Evolutionary conservation across 1,140 invertebrate genomes (phyloP).

Genomic region (Nasonia vitripennis): DNA sequence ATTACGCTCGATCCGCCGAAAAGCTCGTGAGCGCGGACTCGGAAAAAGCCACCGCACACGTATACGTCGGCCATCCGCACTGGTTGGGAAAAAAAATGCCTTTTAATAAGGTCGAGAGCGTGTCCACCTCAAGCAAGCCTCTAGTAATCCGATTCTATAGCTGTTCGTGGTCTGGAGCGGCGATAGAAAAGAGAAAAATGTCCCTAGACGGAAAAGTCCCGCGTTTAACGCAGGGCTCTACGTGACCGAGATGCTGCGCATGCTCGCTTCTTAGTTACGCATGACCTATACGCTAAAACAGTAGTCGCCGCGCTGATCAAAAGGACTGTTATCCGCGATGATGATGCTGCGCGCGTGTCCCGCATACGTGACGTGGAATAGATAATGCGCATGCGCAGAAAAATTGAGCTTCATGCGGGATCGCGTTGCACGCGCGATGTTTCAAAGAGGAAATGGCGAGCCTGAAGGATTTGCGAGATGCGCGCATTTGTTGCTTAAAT

Average conservation of each 20-base stretch:
- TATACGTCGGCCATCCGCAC: too few species aligned
- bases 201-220: background rate
- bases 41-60: background rate
- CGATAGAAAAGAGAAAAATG: background rate
- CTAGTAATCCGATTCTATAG: background rate
- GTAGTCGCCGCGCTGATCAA: background rate
- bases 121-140: constrained; percentile 4
- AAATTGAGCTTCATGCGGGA: background rate
- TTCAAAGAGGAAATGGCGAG: too few species aligned
- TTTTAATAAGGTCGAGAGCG: constrained; percentile 18
- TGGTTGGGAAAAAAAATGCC: background rate
- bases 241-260: constrained; percentile 12
- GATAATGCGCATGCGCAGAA: background rate
- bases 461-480: background rate
- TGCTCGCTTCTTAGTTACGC: background rate
- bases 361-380: background rate
- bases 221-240: background rate
- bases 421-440: too few species aligned
- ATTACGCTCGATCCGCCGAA: background rate
- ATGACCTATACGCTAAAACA: background rate
- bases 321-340: background rate
- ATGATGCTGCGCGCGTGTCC: background rate
- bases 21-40: background rate
- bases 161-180: background rate
- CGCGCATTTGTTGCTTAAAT: background rate